Conservation (phyloP, 2,797 vertebrate species). For the Rhinogobio ventralis region DNA sequence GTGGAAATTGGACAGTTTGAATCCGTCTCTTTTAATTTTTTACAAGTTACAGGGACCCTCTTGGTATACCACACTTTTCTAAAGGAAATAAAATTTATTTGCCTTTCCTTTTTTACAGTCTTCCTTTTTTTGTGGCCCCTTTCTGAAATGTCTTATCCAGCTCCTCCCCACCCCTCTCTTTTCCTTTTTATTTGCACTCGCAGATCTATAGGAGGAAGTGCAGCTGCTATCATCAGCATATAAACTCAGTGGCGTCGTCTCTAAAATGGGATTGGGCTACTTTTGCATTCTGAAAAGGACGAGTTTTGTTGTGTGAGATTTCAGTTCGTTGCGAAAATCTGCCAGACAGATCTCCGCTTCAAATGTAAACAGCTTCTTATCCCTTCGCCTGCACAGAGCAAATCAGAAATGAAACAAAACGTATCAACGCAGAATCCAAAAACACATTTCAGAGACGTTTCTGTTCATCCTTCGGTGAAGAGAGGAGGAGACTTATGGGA, state of each 20-base stretch:
- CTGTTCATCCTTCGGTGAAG: constrained; percentile 54
- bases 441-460: constrained; percentile 50
- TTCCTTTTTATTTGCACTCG: constrained; percentile 42
- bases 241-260: constrained; percentile 78
- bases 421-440: constrained; percentile 58
- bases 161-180: background rate
- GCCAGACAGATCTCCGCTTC: constrained; percentile 65
- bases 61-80: constrained; percentile 88
- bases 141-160: constrained; percentile 53
- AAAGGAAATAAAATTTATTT: constrained; percentile 87
- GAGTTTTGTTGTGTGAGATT: constrained; percentile 69
- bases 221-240: constrained; percentile 76
- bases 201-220: constrained; percentile 66
- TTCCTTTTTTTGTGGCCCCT: constrained; percentile 60
- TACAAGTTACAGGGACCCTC: constrained; percentile 95
- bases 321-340: constrained; percentile 75
- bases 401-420: constrained; percentile 62
- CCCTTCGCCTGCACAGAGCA: constrained; percentile 47
- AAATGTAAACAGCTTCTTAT: constrained; percentile 61
- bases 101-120: constrained; percentile 59
- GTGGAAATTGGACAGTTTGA: constrained; percentile 99
- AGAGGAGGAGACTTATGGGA: constrained; percentile 51
- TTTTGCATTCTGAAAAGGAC: constrained; percentile 80
- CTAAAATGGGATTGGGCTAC: constrained; percentile 70
- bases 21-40: constrained; percentile 99